These are phyloP conservation scores for Cryptotis parvus DNA, from an alignment of 2,113 vertebrate genomes.

Conservation along the genomic window DNA sequence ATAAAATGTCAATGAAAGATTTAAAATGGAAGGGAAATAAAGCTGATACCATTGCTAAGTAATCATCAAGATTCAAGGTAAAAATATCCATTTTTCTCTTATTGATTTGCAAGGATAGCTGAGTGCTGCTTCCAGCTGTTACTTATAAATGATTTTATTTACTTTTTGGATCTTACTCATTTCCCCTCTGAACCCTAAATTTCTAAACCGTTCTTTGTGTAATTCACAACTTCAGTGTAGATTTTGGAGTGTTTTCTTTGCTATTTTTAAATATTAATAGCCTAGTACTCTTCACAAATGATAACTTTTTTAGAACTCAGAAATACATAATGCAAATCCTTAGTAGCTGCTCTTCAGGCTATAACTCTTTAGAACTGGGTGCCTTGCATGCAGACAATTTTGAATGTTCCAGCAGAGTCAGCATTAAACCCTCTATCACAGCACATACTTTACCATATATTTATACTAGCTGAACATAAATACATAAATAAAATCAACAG, in stretches of 20 bases:
- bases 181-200: background rate
- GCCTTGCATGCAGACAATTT: constrained; percentile 58
- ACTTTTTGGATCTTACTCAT: constrained; percentile 39
- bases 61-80: constrained; percentile 48
- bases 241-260: constrained; percentile 9
- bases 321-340: constrained; percentile 64
- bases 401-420: constrained; percentile 63
- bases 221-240: constrained; percentile 50
- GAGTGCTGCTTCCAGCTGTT: constrained; percentile 23
- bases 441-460: constrained; percentile 69
- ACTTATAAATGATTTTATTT: constrained; percentile 64
- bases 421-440: constrained; percentile 64
- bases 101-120: constrained; percentile 49
- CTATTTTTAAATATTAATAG: constrained; percentile 63
- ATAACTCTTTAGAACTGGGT: constrained; percentile 54
- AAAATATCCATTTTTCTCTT: constrained; percentile 33
- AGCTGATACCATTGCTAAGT: background rate
- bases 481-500: constrained; percentile 75
- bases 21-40: constrained; percentile 45
- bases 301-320: constrained; percentile 62
- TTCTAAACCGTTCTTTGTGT: constrained; percentile 52
- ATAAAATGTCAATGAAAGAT: background rate
- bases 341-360: constrained; percentile 46
- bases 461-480: constrained; percentile 73
- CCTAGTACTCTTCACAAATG: constrained; percentile 46